Conservation (phyloP, 2,797 vertebrate genomes). For the Alcedo atthis region DNA sequence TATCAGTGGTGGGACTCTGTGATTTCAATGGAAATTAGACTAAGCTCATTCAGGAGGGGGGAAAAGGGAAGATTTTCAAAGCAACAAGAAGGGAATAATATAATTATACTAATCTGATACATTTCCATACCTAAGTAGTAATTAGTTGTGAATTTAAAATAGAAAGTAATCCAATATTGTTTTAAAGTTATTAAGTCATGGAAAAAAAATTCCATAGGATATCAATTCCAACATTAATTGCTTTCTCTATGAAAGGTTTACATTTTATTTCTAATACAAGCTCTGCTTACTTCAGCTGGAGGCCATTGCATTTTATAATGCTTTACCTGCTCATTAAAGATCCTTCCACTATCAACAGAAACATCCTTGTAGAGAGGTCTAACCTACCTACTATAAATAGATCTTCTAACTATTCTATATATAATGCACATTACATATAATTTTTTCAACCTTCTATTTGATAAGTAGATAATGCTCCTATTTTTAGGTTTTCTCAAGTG, state of each 20-base stretch:
- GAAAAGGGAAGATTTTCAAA: neutral
- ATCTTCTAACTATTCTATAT: neutral
- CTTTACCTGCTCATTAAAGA: neutral
- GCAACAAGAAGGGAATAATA: neutral
- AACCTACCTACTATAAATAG: neutral
- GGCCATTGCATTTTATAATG: neutral
- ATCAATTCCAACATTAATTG: neutral
- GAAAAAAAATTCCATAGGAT: neutral
- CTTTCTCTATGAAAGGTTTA: neutral
- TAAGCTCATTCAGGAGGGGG: neutral
- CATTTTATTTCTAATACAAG: neutral
- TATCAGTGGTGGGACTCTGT: neutral
- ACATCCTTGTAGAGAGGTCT: neutral
- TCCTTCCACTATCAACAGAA: neutral
- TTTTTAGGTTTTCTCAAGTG: neutral
- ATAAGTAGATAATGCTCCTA: neutral
- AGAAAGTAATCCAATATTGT: neutral
- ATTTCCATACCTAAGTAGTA: neutral
- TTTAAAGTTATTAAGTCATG: neutral
- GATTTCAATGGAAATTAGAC: neutral
- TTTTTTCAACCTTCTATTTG: neutral
- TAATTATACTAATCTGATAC: neutral
- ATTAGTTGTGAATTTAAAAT: neutral
- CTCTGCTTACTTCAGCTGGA: neutral
- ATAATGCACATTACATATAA: neutral